Percentiles rank a stretch among this genome's conserved stretches.
Evolutionary conservation across 2,888 invertebrate species (phyloP).

Genomic region (Nomada hirtipes): DNA sequence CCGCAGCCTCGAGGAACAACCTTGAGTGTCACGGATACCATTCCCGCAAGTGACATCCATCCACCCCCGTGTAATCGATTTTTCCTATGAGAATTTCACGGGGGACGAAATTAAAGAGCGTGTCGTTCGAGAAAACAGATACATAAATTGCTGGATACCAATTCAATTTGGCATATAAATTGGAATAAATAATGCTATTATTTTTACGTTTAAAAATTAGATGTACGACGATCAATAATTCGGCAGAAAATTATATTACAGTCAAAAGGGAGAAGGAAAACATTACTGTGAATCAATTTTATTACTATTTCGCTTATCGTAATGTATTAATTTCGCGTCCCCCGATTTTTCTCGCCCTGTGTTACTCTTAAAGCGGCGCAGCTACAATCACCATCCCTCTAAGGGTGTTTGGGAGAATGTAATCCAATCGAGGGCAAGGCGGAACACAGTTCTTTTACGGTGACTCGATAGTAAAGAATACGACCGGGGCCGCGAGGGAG

Average conservation of each 20-base stretch:
- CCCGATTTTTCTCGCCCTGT: background rate
- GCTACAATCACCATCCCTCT: constrained; percentile 20
- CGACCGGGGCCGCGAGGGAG: constrained; percentile 33
- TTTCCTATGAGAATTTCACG: no score
- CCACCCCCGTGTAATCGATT: background rate
- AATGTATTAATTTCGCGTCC: background rate
- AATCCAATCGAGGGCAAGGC: constrained; percentile 59
- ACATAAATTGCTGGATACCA: no score
- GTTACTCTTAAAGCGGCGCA: constrained; percentile 36
- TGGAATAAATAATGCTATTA: no score
- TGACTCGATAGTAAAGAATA: constrained; percentile 58
- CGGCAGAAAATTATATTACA: no score
- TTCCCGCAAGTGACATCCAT: constrained; percentile 61
- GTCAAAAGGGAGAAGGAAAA: no score
- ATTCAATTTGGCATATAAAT: no score
- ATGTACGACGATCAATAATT: no score
- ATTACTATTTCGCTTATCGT: no score
- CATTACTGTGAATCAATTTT: no score
- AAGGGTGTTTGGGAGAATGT: constrained; percentile 40
- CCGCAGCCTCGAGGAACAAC: constrained; percentile 53
- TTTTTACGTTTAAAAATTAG: no score
- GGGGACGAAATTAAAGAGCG: no score
- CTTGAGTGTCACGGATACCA: constrained; percentile 57
- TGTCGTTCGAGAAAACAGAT: no score
- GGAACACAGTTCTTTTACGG: constrained; percentile 54